Evolutionary conservation across 2,888 invertebrate genomes (phyloP).

Genomic region (Dicyrtomina minuta): DNA sequence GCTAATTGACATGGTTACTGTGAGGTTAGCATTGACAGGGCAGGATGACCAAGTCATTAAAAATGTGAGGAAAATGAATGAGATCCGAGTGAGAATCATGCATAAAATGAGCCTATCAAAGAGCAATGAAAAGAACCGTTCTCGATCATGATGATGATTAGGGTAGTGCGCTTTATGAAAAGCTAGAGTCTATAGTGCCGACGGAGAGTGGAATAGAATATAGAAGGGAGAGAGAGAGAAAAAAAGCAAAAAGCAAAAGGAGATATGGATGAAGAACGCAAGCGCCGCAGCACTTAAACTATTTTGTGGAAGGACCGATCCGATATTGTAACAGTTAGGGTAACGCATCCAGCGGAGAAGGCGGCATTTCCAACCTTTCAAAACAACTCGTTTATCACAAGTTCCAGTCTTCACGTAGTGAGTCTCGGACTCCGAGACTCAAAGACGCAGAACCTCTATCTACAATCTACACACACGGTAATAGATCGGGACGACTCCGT

Average conservation of each 20-base stretch:
- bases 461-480: background rate
- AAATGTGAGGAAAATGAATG: slow-evolving; percentile 11
- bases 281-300: slow-evolving; percentile 35
- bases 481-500: too few species aligned
- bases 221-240: slow-evolving; percentile 8
- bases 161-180: slow-evolving; percentile 27
- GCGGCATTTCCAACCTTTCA: slow-evolving; percentile 37
- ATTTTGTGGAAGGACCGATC: slow-evolving; percentile 36
- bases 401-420: background rate
- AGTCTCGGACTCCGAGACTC: background rate
- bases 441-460: background rate
- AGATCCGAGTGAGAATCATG: slow-evolving; percentile 20
- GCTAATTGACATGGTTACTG: too few species aligned
- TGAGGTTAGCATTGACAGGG: background rate
- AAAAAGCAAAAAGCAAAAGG: background rate
- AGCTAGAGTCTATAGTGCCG: slow-evolving; percentile 8
- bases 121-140: slow-evolving; percentile 24
- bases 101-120: slow-evolving; percentile 31
- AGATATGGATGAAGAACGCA: slow-evolving; percentile 26
- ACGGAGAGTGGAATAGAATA: slow-evolving; percentile 16
- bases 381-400: slow-evolving; percentile 11
- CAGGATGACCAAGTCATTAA: slow-evolving; percentile 28
- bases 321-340: slow-evolving; percentile 49
- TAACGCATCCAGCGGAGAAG: slow-evolving; percentile 47
- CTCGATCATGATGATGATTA: slow-evolving; percentile 31